phyloP scores from a whole-genome alignment of 2,888 invertebrate genomes.

The Schrankia costaestrigalis region DNA sequence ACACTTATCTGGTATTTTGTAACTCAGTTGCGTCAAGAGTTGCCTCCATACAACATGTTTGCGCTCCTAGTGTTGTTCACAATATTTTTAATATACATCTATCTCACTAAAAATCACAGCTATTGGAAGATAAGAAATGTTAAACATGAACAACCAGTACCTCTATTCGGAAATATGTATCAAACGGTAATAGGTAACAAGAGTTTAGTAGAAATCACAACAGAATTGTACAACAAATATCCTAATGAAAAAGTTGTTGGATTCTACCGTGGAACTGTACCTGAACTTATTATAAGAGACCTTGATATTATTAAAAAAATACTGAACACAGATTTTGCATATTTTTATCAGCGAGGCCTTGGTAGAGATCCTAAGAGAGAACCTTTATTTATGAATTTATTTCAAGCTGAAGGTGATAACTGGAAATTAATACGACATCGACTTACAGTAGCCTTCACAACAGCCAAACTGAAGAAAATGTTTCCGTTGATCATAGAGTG shows the following conservation, averaged over 20 bases:
- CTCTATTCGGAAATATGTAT: slow-evolving; percentile 53
- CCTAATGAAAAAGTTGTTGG: slow-evolving; percentile 59
- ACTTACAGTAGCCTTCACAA: slow-evolving; percentile 61
- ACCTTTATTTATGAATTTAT: slow-evolving; percentile 47
- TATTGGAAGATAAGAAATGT: slow-evolving; percentile 57
- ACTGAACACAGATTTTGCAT: slow-evolving; percentile 47
- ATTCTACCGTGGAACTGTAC: slow-evolving; percentile 47
- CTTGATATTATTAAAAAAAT: slow-evolving; percentile 48
- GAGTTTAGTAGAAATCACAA: slow-evolving; percentile 40
- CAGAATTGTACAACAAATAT: slow-evolving; percentile 50
- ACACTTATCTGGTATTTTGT: too few relatives aligned
- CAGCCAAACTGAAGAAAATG: slow-evolving; percentile 59
- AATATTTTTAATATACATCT: slow-evolving; percentile 38
- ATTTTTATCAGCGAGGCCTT: slow-evolving; percentile 51
- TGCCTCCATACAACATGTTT: slow-evolving; percentile 36
- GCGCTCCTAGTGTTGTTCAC: slow-evolving; percentile 25
- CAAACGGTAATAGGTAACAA: slow-evolving; percentile 38
- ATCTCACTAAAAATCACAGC: slow-evolving; percentile 44
- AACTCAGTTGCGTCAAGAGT: too few relatives aligned
- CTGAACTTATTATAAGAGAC: slow-evolving; percentile 55
- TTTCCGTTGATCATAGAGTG: slow-evolving; percentile 59
- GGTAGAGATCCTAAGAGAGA: slow-evolving; percentile 43
- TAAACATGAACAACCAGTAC: slow-evolving; percentile 49
- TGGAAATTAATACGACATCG: slow-evolving; percentile 61
- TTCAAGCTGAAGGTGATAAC: slow-evolving; percentile 53